Percentiles rank a stretch among this genome's conserved stretches.
phyloP scores from a whole-genome alignment of 2,888 invertebrate genomes.

The Caenorhabditis drosophilae region DNA sequence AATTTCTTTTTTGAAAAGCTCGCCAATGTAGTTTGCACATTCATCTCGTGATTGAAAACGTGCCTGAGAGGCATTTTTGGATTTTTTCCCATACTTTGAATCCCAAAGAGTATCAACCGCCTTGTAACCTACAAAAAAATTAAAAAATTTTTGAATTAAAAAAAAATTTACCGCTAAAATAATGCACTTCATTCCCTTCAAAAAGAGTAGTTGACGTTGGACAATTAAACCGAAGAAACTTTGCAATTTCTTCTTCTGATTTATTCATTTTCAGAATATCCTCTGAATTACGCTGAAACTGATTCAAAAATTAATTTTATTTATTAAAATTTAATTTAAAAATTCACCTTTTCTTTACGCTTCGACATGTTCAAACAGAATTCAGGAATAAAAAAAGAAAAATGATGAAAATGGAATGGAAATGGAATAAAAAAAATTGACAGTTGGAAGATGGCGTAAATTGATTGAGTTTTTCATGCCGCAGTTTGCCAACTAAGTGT shows the following conservation, averaged over 20 bases:
- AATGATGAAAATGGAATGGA: slow-evolving; percentile 2
- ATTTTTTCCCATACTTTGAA: slow-evolving; percentile 81
- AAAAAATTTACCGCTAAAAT: slow-evolving; percentile 81
- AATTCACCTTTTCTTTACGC: slow-evolving; percentile 22
- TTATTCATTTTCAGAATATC: slow-evolving; percentile 34
- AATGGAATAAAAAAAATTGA: too few species aligned
- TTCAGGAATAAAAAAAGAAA: not conserved
- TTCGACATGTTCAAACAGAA: slow-evolving; percentile 14
- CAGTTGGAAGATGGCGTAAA: too few species aligned
- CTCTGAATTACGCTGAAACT: slow-evolving; percentile 14
- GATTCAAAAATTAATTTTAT: not conserved
- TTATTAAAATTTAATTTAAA: slow-evolving; percentile 3
- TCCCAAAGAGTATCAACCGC: slow-evolving; percentile 89
- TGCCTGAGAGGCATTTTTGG: slow-evolving; percentile 77
- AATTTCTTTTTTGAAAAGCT: slow-evolving; percentile 35
- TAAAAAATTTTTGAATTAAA: not conserved
- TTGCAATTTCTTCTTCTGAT: slow-evolving; percentile 85
- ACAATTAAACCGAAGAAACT: slow-evolving; percentile 90
- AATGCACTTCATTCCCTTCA: slow-evolving; percentile 92
- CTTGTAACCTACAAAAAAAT: slow-evolving; percentile 71
- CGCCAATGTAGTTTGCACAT: slow-evolving; percentile 33
- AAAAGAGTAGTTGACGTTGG: slow-evolving; percentile 94
- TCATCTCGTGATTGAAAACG: slow-evolving; percentile 78
- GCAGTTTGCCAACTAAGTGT: slow-evolving; percentile 14
- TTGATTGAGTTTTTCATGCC: slow-evolving; percentile 9